Evolutionary conservation across 1,140 invertebrate species (phyloP), one percentile per base, ranked within the genome.

Genomic region (Chrysomallon squamiferum): DNA sequence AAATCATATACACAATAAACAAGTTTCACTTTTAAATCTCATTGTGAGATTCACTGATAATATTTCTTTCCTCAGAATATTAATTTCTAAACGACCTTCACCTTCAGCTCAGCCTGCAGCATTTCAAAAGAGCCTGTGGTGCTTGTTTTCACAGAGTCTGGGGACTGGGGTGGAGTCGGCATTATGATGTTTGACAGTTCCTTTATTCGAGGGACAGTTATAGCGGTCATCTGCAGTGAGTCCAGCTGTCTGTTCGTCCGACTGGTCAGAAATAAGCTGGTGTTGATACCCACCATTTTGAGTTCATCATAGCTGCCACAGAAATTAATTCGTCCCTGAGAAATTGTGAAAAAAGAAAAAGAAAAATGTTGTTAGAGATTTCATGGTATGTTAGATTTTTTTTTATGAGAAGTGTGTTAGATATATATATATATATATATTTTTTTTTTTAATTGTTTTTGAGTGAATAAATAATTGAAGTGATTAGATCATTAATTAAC

Each of bases 21-120:
- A n/a, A n/a, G n/a, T n/a, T n/a, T n/a, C n/a, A n/a, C n/a, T n/a
- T n/a, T n/a, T n/a, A n/a, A n/a, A n/a, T n/a, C n/a, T n/a, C n/a
- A n/a, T n/a, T n/a, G n/a, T n/a, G n/a, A n/a, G n/a, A n/a, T n/a
- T n/a, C n/a, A n/a, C n/a, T n/a, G n/a, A n/a, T n/a, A n/a, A n/a
- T n/a, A n/a, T n/a, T n/a, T n/a, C n/a, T n/a, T n/a, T n/a, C n/a
- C n/a, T n/a, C n/a, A n/a, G n/a, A n/a, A n/a, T n/a, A n/a, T n/a
- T n/a, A n/a, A n/a, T n/a, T n/a, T n/a, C n/a, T 38, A 38, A 38
- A 38, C 15, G 18, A 20, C 41, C 27, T 29, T 43, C 7, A 72
- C 71, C 71, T 72, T 72, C 27, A 69, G 43, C 27, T 72, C 71
- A 58, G 62, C 60, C 18, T 69, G 71, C 7, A 72, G 64, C 52